Base-by-base conservation (phyloP, 2,888 invertebrate species). In the Dexiosoma caninum region DNA sequence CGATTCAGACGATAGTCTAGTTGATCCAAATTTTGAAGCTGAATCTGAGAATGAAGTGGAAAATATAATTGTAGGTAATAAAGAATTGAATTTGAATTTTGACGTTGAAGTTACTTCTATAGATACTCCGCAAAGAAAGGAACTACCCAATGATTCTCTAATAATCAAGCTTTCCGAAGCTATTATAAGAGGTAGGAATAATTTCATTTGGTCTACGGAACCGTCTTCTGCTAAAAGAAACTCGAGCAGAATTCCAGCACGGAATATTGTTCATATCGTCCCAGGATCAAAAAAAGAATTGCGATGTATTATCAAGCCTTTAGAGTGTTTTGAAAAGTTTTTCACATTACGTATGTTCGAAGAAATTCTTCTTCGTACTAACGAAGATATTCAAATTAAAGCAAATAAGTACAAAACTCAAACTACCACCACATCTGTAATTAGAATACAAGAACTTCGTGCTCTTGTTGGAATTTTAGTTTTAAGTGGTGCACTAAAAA, bases 381-480 rank as follows among this genome's bases (percentile, higher is more conserved):
- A 27, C 3, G 69, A 72, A 69, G 67, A 79, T 46, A 79, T 74
- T 74, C 2, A 69, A 12, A 30, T 69, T 30, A 67, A 53, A 53
- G 60, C 69, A 23, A 62, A 27, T 49, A 67, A 62, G 23, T 69
- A 79, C 53, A 69, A 74, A 64, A 79, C 51, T 23, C 62, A 69
- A 55, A 79, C 67, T 59, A 42, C 57, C 40, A 69, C 74, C n/a
- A 69, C 74, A 57, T 79, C 74, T 14, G 30, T 53, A 27, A 40
- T 67, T 55, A 60, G 53, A 79, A 62, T 59, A 59, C 62, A 74
- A 74, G 67, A 79, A 46, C 59, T 79, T 60, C 59, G 37, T 78
- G 53, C 67, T 78, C 60, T 78, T 67, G 42, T 74, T 60, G 67
- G 60, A 32, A 57, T 74, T 66, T 66, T 67, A 53, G 53, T 74